A percentile compares a stretch with the other conserved stretches of the same genome.
Conservation (phyloP, 2,888 invertebrate species). For the Spodoptera exigua region DNA sequence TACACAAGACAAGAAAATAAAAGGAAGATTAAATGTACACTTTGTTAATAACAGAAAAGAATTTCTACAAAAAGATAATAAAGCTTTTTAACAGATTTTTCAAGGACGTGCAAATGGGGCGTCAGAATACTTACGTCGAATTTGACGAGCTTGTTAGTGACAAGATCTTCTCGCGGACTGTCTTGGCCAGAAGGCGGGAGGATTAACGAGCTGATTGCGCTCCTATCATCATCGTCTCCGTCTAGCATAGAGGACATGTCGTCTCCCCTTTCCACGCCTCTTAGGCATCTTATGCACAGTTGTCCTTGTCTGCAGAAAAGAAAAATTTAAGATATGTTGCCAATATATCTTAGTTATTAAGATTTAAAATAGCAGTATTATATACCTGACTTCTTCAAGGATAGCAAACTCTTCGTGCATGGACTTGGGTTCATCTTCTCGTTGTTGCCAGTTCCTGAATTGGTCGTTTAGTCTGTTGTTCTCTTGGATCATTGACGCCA, state of each 20-base stretch:
- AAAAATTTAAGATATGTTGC: constrained; percentile 1
- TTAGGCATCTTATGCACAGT: constrained; percentile 94
- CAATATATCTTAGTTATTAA: neutral
- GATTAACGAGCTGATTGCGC: constrained; percentile 89
- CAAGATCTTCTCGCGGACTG: constrained; percentile 82
- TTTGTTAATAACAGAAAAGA: constrained; percentile 63
- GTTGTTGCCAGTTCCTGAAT: constrained; percentile 90
- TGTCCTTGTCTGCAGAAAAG: constrained; percentile 92
- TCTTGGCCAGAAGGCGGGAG: constrained; percentile 81
- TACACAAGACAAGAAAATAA: constrained; percentile 57
- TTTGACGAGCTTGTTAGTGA: constrained; percentile 86
- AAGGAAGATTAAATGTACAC: constrained; percentile 58
- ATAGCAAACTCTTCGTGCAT: constrained; percentile 95
- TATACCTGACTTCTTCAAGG: constrained; percentile 95
- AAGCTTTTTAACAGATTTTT: constrained; percentile 57
- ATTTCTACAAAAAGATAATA: constrained; percentile 63
- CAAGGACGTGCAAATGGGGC: constrained; percentile 40
- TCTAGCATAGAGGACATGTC: constrained; percentile 91
- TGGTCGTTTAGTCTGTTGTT: constrained; percentile 92
- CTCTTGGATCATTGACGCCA: constrained; percentile 92
- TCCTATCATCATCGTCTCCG: constrained; percentile 93
- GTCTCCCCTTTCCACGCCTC: constrained; percentile 90
- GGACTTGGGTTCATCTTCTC: constrained; percentile 93
- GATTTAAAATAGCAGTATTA: neutral
- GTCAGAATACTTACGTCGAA: constrained; percentile 87